These are phyloP conservation scores for Galemys pyrenaicus DNA, from an alignment of 2,113 vertebrate genomes.

Conservation along the genomic window DNA sequence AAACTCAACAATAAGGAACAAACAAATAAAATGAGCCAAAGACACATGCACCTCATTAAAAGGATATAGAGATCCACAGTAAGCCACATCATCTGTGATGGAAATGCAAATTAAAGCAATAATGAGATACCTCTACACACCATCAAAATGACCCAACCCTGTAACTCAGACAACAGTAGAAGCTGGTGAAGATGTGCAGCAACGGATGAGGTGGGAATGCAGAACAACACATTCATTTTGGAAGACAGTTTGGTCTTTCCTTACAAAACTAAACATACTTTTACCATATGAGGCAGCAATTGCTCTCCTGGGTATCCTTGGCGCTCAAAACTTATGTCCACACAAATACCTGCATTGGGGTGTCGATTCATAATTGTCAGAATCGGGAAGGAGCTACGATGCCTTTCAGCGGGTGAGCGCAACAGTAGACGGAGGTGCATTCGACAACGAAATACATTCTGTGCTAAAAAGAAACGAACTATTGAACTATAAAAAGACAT, in stretches of 20 bases:
- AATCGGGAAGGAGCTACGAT: background rate
- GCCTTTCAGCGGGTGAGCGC: background rate
- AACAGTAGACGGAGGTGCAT: background rate
- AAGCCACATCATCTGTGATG: background rate
- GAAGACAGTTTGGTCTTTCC: background rate
- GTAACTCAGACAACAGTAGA: background rate
- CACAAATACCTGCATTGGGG: background rate
- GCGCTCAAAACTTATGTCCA: background rate
- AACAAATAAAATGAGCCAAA: background rate
- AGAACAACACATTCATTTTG: background rate
- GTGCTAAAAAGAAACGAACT: background rate
- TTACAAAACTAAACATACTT: background rate
- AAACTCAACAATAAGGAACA: background rate
- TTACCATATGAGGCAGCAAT: background rate
- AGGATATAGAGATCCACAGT: background rate
- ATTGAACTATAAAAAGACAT: background rate
- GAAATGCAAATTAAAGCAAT: conserved; percentile 5
- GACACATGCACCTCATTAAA: background rate
- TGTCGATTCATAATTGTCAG: background rate
- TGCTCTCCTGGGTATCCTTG: background rate
- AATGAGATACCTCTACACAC: background rate
- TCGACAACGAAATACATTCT: background rate
- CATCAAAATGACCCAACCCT: background rate
- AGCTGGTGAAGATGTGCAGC: background rate
- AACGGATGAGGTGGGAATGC: background rate